A percentile compares a stretch with the other conserved stretches of the same genome.
These are phyloP conservation scores for Fratercula arctica DNA, from an alignment of 2,797 vertebrate genomes.

Conservation along the genomic window DNA sequence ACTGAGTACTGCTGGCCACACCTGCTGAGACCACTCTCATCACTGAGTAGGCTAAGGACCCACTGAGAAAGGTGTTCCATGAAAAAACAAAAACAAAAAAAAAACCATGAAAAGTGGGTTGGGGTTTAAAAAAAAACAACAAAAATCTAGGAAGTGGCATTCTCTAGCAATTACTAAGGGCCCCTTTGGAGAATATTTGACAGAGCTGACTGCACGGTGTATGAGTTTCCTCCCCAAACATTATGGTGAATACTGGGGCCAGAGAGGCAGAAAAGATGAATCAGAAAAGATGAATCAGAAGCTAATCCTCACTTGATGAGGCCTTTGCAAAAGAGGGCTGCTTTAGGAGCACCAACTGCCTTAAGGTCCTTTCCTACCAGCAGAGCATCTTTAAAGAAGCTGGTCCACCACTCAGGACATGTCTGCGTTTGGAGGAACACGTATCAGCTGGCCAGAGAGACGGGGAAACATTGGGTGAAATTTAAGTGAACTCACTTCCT, in stretches of 20 bases:
- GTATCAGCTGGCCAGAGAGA: not conserved
- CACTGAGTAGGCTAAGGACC: not conserved
- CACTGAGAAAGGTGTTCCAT: not conserved
- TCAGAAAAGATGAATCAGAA: not conserved
- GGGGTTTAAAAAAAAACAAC: not conserved
- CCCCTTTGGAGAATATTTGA: not conserved
- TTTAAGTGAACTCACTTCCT: not conserved
- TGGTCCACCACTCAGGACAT: not conserved
- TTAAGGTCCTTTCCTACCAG: not conserved
- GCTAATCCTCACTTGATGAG: not conserved
- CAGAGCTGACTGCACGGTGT: not conserved
- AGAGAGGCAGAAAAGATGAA: not conserved
- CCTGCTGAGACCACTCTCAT: not conserved
- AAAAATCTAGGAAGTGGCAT: not conserved
- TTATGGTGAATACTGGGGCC: not conserved
- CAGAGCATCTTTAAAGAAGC: not conserved
- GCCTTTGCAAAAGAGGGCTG: not conserved
- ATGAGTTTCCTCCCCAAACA: not conserved
- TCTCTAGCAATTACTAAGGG: not conserved
- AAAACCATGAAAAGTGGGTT: not conserved
- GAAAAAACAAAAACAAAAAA: too few relatives aligned
- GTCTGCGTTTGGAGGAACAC: not conserved
- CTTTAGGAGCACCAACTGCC: not conserved
- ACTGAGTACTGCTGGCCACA: not conserved
- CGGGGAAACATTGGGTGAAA: not conserved